Conservation (phyloP, 2,888 invertebrate genomes). For the Macaria liturata region DNA sequence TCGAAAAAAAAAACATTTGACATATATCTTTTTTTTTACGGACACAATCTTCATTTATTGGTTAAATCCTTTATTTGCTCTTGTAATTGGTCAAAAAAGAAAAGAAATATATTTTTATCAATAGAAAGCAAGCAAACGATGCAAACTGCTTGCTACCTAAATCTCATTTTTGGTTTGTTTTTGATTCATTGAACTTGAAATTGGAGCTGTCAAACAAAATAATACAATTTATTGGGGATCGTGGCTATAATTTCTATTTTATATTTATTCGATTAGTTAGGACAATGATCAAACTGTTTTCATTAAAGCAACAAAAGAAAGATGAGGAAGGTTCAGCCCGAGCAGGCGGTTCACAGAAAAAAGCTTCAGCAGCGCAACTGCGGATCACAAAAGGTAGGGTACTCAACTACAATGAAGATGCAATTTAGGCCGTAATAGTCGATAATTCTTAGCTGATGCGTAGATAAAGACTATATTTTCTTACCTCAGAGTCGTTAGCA, state of each 20-base stretch:
- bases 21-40: too few species aligned
- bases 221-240: conserved; percentile 40
- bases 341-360: conserved; percentile 90
- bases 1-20: too few species aligned
- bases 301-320: conserved; percentile 98
- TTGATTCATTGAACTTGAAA: conserved; percentile 41
- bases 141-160: neutral
- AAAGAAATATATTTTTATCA: neutral
- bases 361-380: conserved; percentile 97
- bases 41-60: neutral
- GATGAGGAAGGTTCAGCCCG: conserved; percentile 92
- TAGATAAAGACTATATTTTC: too few species aligned
- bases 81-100: too few species aligned
- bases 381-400: conserved; percentile 96
- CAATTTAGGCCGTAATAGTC: neutral
- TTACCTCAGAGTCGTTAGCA: too few species aligned
- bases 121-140: conserved; percentile 1
- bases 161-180: conserved; percentile 8
- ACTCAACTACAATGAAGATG: conserved; percentile 33
- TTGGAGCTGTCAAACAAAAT: conserved; percentile 70
- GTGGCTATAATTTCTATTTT: conserved; percentile 69
- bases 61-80: neutral
- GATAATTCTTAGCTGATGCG: too few species aligned
- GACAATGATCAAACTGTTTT: conserved; percentile 98
- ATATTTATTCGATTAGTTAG: conserved; percentile 73